Percentiles rank a stretch among this genome's conserved stretches.
Conservation (phyloP, 2,113 vertebrate species). For the Rhodinocichla rosea region DNA sequence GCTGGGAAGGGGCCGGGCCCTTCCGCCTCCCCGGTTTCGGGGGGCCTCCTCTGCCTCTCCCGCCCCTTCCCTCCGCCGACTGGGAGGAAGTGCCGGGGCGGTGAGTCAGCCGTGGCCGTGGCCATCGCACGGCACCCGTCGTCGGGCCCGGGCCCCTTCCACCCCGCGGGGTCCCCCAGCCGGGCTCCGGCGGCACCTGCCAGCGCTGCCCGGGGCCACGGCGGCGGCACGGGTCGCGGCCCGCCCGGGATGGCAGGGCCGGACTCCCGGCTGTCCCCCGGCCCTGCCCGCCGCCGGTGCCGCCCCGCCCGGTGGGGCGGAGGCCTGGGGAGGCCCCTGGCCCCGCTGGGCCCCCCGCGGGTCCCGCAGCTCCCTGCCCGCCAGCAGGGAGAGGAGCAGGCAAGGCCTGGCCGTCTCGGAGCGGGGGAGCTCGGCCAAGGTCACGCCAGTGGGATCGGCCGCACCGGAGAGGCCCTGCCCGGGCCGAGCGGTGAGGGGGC, state of each 20-base stretch:
- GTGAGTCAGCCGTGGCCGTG: constrained; percentile 31
- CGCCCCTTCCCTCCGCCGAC: constrained; percentile 22
- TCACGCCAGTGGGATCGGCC: neutral
- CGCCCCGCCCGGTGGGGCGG: neutral
- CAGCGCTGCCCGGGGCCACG: neutral
- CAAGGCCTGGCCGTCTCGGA: neutral
- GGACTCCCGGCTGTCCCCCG: neutral
- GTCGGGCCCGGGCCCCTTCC: neutral
- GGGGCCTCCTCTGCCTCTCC: neutral
- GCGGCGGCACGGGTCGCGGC: neutral
- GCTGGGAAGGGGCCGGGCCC: constrained; percentile 26
- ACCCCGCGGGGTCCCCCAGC: neutral
- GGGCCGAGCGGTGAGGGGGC: neutral
- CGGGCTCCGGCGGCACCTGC: neutral
- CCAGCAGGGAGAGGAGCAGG: neutral
- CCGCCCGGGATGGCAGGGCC: neutral
- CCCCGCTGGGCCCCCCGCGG: neutral
- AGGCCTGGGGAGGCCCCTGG: neutral
- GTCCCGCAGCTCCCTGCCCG: neutral
- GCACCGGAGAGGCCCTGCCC: neutral
- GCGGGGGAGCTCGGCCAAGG: neutral
- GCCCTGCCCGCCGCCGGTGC: neutral
- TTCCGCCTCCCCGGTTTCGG: constrained; percentile 7
- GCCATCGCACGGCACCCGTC: neutral
- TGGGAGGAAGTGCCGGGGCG: constrained; percentile 47